Evolutionary conservation across 2,113 vertebrate species (phyloP), one percentile per base, ranked within the genome.

Genomic region (Casuarius casuarius): DNA sequence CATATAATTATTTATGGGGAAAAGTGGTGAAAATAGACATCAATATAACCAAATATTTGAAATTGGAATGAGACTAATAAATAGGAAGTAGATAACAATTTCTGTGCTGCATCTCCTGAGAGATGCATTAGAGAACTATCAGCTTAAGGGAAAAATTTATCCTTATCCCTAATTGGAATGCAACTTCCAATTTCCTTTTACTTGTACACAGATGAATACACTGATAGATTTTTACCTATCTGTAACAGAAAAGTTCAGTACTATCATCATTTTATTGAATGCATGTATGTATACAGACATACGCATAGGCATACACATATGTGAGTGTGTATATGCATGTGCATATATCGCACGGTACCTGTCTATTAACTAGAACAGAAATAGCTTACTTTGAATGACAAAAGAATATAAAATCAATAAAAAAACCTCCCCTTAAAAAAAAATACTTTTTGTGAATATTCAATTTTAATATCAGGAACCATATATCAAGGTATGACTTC

Each of bases 391-490:
- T 21, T 16, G 68, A 76, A 88, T 74, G 29, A 81, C 26, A 56
- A 31, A 93, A 90, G 65, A 79, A 81, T 63, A 89, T 67, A 95
- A 84, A 90, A 66, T 72, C 54, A 91, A 68, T 85, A 76, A 84
- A 13, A 66, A 66, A 51, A 6, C 48, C 52, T 52, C 3, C 1
- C 58, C n/a, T 71, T 65, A 89, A 67, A 95, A 72, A 29, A 56
- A 77, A 67, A 22, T 93, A 61, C 14, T 52, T 79, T 76, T 52
- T 66, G 78, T 73, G 77, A 96, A 85, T 87, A 93, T 74, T 56
- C 71, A 29, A 52, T 87, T 75, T 94, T 86, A 89, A 56, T 33
- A 94, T 40, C 46, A 65, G 72, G 82, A 76, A 44, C 17, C 46
- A 83, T 42, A 31, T 72, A 33, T 74, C 52, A 85, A 79, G 35